Evolutionary conservation across 2,888 invertebrate genomes (phyloP).

Genomic region (Polyommatus iphigenia): DNA sequence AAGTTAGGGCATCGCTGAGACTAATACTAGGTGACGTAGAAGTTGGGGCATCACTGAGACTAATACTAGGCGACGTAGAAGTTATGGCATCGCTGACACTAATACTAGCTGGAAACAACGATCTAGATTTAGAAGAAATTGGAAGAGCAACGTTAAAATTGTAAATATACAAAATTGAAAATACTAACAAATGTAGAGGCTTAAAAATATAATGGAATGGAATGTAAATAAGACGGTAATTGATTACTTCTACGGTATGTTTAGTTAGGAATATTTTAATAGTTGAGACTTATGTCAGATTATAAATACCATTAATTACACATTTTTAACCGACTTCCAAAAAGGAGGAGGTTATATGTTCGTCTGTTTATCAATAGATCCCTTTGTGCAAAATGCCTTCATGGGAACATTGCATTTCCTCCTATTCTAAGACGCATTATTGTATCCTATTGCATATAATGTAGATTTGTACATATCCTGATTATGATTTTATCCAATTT

Average conservation of each 20-base stretch:
- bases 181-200: neutral
- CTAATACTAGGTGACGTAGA: neutral
- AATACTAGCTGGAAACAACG: neutral
- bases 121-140: neutral
- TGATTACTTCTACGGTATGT: too few species aligned
- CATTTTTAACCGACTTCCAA: too few species aligned
- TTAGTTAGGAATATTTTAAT: neutral
- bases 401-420: neutral
- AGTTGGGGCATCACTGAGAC: neutral
- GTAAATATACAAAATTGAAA: neutral
- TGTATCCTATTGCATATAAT: neutral
- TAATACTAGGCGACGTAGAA: neutral
- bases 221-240: neutral
- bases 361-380: too few species aligned
- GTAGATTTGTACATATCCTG: slow-evolving; percentile 3
- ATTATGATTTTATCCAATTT: neutral
- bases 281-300: neutral
- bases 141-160: neutral
- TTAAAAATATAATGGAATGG: neutral
- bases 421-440: neutral
- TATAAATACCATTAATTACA: neutral
- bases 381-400: neutral
- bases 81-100: neutral
- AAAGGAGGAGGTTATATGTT: too few species aligned
- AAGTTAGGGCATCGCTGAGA: neutral